A percentile compares a stretch with the other conserved stretches of the same genome.
phyloP scores from a whole-genome alignment of 2,797 vertebrate species.

The Brotogeris chrysoptera region DNA sequence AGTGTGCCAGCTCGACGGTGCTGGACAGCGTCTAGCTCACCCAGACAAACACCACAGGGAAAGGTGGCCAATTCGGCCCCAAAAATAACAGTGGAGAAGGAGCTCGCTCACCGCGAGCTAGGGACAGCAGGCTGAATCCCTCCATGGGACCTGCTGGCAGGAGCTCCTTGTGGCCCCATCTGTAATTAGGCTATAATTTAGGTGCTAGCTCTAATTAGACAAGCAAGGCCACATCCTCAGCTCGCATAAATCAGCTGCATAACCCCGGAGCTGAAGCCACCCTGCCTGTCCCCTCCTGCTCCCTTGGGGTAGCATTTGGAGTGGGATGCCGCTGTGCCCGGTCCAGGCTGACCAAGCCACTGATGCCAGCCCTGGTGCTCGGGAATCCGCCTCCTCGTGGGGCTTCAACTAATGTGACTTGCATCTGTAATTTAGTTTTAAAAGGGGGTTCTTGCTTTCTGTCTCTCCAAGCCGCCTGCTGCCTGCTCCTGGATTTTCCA shows the following conservation, averaged over 20 bases:
- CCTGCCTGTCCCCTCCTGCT: not conserved
- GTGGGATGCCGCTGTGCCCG: not conserved
- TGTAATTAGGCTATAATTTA: conserved; percentile 31
- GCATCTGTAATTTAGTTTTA: conserved; percentile 68
- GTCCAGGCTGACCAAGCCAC: not conserved
- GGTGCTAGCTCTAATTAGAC: not conserved
- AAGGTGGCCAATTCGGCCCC: not conserved
- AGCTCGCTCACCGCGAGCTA: not conserved
- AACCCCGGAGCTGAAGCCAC: not conserved
- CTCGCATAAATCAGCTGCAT: not conserved
- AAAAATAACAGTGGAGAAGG: not conserved
- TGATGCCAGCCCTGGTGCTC: not conserved
- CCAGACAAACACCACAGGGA: not conserved
- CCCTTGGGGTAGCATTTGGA: not conserved
- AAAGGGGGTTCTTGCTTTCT: conserved; percentile 62
- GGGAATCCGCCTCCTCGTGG: not conserved
- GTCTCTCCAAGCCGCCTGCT: conserved; percentile 48
- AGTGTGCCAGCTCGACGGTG: not conserved
- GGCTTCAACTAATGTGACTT: conserved; percentile 62
- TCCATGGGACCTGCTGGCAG: accelerated
- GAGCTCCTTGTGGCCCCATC: not conserved
- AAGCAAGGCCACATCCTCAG: not conserved
- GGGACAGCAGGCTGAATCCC: not conserved
- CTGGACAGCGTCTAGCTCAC: not conserved
- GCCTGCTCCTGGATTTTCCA: conserved; percentile 68